Base-by-base conservation (phyloP, 2,888 invertebrate species). In the Cotesia congregata region DNA sequence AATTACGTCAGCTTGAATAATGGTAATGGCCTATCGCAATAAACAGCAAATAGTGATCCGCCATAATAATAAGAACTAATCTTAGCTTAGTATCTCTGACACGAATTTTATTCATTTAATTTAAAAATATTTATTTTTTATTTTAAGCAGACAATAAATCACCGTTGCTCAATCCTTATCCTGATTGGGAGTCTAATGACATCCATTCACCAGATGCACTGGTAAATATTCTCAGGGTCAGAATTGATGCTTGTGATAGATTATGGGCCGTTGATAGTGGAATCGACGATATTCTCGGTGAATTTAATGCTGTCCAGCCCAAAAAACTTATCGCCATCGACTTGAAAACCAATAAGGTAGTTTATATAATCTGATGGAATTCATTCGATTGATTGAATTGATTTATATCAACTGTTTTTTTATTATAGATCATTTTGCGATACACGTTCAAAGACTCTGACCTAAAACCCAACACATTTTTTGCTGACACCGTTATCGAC, bases 231-330 rank as follows among this genome's bases (percentile, higher is more conserved):
- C 95, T 95, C 88, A 92, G 96, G 78, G 90, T 95, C 30, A 92
- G 91, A 80, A 93, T 94, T 0, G 96, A 96, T 86, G 91, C 91
- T 5, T 96, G 96, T 83, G 95, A 95, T 86, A 92, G 96, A 67
- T 91, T 96, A 6, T 96, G 96, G 96, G 94, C 95, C 5, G 92
- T 96, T 89, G 96, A 96, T 86, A 93, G 95, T 0, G 96, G 95
- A 74, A 89, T 95, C 60, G 93, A 94, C 64, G 94, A 95, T 86
- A 94, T 95, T 88, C 90, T 93, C 72, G 95, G 95, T 86, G 90
- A 90, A 85, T 84, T 81, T 6, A 85, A 83, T 15, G 79, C 85
- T 38, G 80, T 90, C 9, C 92, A 92, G 78, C 91, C 91, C 0
- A 93, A 94, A 6, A 92, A 94, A 0, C 91, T 95, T 65, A 83